Conservation (phyloP, 2,113 vertebrate species). For the Neolamprologus caudopunctatus region DNA sequence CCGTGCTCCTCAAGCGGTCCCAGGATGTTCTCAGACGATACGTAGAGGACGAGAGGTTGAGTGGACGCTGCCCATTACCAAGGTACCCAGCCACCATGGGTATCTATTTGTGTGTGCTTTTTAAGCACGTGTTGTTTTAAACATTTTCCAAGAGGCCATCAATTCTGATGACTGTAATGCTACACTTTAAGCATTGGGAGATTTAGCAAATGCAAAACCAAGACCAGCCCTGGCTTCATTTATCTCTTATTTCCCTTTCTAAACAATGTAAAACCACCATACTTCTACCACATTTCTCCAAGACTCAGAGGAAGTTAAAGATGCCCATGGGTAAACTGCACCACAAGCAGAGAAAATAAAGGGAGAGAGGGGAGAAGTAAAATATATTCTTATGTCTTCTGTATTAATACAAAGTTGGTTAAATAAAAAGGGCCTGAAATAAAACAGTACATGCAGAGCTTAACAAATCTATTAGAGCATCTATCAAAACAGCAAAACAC, state of each 20-base stretch:
- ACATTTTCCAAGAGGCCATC: neutral
- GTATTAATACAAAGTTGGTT: neutral
- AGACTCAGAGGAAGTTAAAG: neutral
- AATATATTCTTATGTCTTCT: neutral
- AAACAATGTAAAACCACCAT: neutral
- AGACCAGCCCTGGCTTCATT: neutral
- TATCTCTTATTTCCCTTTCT: neutral
- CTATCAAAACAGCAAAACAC: neutral
- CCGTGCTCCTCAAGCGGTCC: conserved; percentile 90
- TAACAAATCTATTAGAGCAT: neutral
- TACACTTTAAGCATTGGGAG: neutral
- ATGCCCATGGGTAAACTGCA: neutral
- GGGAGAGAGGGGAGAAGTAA: neutral
- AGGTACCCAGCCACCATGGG: conserved; percentile 64
- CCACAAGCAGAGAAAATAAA: neutral
- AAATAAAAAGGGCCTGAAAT: neutral
- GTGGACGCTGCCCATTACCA: conserved; percentile 95
- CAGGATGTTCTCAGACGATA: conserved; percentile 92
- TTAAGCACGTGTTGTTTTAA: neutral
- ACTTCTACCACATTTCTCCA: neutral
- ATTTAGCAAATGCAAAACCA: neutral
- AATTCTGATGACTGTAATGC: neutral
- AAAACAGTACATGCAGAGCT: neutral
- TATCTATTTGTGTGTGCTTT: neutral
- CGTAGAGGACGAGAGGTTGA: conserved; percentile 92